Base-by-base conservation (phyloP, 1,140 invertebrate genomes). In the Drosophila sturtevanti region DNA sequence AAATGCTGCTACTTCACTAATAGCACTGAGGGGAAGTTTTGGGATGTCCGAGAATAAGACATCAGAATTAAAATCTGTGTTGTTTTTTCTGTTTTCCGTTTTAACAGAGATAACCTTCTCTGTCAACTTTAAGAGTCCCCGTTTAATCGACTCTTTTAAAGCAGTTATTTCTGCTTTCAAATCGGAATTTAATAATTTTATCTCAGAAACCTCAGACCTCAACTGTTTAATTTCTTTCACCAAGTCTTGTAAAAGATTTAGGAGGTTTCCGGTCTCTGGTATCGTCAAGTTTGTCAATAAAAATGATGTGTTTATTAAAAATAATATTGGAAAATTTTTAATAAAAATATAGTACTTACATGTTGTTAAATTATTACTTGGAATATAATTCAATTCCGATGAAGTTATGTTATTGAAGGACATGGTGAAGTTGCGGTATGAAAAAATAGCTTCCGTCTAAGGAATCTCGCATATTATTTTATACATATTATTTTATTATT, bases 401-500 rank as follows among this genome's bases (percentile, higher is more conserved):
- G 58, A 60, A 21, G 34, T 11, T n/a, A 38, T 38, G 38, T 60
- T 18, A 21, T 38, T 60, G 35, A 38, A 4, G 37, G 35, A 44
- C 58, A 60, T 59, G 18, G 34, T 59, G 56, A 37, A 44, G 22
- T 11, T 41, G 58, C n/a, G 58, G 58, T 22, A n/a, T 61, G 34
- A 44, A 61, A 27, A 61, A 62, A 41, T 44, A 63, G 35, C 52
- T 63, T 27, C 24, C 6, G 67, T 54, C 44, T 52, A 24, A 2
- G 27, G 67, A 69, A 62, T 44, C 34, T 34, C 52, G 64, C 24
- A 73, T 54, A 52, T n/a, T n/a, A n/a, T n/a, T n/a, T n/a, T n/a
- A n/a, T n/a, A n/a, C 70, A 69, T 62, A 69, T 74, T 27, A 69
- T 27, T 74, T 69, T 65, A 34, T 74, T 74, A 61, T 31, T 44